phyloP scores from a whole-genome alignment of 2,888 invertebrate genomes.

The Cosmia pyralina region DNA sequence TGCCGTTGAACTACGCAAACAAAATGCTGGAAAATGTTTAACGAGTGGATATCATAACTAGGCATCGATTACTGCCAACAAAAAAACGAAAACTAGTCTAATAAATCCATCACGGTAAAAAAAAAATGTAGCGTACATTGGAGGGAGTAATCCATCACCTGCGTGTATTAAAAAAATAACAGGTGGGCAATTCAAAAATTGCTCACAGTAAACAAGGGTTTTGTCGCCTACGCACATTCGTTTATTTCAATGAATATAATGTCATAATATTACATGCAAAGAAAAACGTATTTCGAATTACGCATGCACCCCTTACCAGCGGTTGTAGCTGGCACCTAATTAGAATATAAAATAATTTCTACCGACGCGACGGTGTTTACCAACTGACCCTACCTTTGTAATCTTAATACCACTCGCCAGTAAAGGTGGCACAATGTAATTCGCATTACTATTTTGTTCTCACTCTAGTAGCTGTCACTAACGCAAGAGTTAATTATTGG shows the following conservation, averaged over 20 bases:
- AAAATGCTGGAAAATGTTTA: slow-evolving; percentile 41
- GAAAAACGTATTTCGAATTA: slow-evolving; percentile 82
- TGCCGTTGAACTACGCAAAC: slow-evolving; percentile 31
- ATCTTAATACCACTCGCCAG: slow-evolving; percentile 79
- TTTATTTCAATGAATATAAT: slow-evolving; percentile 76
- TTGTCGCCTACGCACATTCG: slow-evolving; percentile 71
- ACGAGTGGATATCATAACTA: slow-evolving; percentile 39
- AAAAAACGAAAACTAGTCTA: slow-evolving; percentile 35
- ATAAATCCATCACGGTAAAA: slow-evolving; percentile 50
- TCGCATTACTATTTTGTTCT: slow-evolving; percentile 68
- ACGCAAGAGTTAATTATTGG: slow-evolving; percentile 35
- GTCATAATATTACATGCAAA: slow-evolving; percentile 80
- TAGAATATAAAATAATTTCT: slow-evolving; percentile 85
- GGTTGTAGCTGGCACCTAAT: slow-evolving; percentile 84
- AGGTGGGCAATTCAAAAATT: slow-evolving; percentile 44
- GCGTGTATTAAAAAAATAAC: slow-evolving; percentile 50
- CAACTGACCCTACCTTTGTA: slow-evolving; percentile 84
- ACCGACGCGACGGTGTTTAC: slow-evolving; percentile 81
- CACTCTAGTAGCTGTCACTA: slow-evolving; percentile 39
- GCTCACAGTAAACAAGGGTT: slow-evolving; percentile 44
- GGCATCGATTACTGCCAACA: slow-evolving; percentile 35
- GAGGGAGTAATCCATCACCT: slow-evolving; percentile 65
- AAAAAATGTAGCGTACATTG: slow-evolving; percentile 32
- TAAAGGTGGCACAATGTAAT: slow-evolving; percentile 73
- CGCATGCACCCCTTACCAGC: slow-evolving; percentile 84